Percentiles rank a stretch among this genome's conserved stretches.
Evolutionary conservation across 2,797 vertebrate species (phyloP).

Genomic region (Hoplostethus mediterraneus): DNA sequence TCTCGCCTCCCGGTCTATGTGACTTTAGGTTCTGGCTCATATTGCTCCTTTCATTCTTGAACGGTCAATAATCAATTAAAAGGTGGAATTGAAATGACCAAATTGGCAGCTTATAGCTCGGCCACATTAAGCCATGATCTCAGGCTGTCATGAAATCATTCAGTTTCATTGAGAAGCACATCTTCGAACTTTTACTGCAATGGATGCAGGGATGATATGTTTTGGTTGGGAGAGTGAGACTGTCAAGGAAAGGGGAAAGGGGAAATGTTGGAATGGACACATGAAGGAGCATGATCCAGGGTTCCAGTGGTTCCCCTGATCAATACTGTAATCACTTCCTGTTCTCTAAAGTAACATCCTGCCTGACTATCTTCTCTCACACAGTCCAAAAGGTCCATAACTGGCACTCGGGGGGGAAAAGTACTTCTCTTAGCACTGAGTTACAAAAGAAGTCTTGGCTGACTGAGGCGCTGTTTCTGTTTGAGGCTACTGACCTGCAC

Average conservation of each 20-base stretch:
- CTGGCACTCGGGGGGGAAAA: background rate
- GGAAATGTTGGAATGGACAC: background rate
- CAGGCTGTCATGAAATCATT: constrained; percentile 36
- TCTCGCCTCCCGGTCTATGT: constrained; percentile 43
- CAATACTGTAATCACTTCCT: constrained; percentile 24
- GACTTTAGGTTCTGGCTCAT: constrained; percentile 34
- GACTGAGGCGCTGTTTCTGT: constrained; percentile 1
- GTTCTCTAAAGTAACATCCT: background rate
- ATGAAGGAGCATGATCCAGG: background rate
- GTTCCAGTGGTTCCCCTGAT: background rate
- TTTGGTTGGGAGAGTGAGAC: background rate
- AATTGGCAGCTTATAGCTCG: constrained; percentile 29
- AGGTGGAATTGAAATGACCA: constrained; percentile 54
- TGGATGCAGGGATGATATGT: constrained; percentile 9
- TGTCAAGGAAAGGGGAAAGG: background rate
- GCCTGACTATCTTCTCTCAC: constrained; percentile 4
- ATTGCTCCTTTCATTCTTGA: constrained; percentile 51
- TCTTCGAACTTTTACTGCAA: constrained; percentile 8
- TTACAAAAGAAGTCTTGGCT: constrained; percentile 4
- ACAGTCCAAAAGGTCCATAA: background rate
- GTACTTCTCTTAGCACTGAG: constrained; percentile 9
- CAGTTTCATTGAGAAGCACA: constrained; percentile 1
- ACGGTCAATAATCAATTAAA: constrained; percentile 69
- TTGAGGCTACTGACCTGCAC: constrained; percentile 24
- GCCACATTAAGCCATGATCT: constrained; percentile 43